A percentile compares a stretch with the other conserved stretches of the same genome.
phyloP scores from a whole-genome alignment of 2,888 invertebrate species.

The Cantharis rustica region DNA sequence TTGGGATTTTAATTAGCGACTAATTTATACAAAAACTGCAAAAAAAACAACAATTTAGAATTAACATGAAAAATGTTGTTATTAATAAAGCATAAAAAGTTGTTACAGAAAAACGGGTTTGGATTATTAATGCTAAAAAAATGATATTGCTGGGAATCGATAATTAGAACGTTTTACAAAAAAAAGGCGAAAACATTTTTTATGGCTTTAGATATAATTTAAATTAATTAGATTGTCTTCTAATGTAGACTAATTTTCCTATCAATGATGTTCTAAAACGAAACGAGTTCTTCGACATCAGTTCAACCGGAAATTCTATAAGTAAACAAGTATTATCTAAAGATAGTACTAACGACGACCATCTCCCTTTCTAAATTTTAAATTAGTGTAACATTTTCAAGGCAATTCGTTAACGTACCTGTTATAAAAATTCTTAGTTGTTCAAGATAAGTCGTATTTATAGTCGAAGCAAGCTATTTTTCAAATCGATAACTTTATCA shows the following conservation, averaged over 20 bases:
- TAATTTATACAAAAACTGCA: not conserved
- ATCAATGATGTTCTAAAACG: constrained; percentile 5
- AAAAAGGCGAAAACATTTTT: not conserved
- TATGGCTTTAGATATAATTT: not conserved
- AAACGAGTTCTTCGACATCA: not conserved
- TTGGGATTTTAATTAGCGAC: not conserved
- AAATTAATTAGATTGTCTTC: not conserved
- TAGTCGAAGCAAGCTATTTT: not conserved
- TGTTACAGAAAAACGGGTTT: not conserved
- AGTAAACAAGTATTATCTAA: constrained; percentile 19
- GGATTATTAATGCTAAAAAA: not conserved
- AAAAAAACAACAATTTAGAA: not conserved
- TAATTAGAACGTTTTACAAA: not conserved
- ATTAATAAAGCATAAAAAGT: not conserved
- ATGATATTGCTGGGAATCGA: not conserved
- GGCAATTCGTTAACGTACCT: not conserved
- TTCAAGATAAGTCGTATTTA: not conserved
- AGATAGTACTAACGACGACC: constrained; percentile 12
- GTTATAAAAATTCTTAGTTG: not conserved
- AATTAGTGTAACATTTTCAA: constrained; percentile 4
- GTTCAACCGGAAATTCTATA: constrained; percentile 19
- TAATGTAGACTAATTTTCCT: constrained; percentile 9
- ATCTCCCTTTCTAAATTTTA: constrained; percentile 15
- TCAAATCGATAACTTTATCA: constrained; percentile 2
- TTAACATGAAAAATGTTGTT: not conserved